These are phyloP conservation scores for Pelecanoides urinatrix DNA, from an alignment of 2,113 vertebrate species.

Conservation along the genomic window DNA sequence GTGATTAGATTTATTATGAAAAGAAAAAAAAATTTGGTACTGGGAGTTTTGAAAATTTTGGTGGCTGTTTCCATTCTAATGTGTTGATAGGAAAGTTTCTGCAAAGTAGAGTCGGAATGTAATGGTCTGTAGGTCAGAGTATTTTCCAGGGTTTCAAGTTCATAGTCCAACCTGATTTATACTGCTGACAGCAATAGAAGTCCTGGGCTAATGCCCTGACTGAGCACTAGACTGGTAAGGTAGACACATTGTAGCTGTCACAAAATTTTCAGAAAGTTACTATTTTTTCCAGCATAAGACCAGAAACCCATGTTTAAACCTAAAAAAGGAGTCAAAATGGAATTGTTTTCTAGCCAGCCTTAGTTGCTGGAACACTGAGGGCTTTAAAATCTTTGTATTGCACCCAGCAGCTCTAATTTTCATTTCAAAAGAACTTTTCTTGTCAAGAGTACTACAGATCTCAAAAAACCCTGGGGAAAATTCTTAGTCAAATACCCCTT, in stretches of 20 bases:
- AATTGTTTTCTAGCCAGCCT: neutral
- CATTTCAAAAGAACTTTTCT: neutral
- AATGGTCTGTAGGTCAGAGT: neutral
- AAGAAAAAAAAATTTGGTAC: neutral
- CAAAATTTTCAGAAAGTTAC: neutral
- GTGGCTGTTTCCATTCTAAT: neutral
- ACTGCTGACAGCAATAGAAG: neutral
- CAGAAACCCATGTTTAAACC: neutral
- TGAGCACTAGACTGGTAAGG: neutral
- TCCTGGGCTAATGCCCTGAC: neutral
- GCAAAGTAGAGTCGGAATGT: neutral
- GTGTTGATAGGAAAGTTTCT: neutral
- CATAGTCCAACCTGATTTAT: neutral
- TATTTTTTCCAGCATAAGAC: neutral
- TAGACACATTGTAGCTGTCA: no score
- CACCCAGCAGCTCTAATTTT: neutral
- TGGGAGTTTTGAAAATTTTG: neutral
- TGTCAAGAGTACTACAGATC: neutral
- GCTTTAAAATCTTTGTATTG: neutral
- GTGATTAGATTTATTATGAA: neutral
- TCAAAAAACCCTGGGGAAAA: neutral
- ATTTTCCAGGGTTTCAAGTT: neutral
- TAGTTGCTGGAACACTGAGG: neutral
- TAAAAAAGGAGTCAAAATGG: neutral
- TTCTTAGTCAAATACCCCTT: neutral